Evolutionary conservation across 1,140 invertebrate species (phyloP).

Genomic region (Ooceraea biroi): DNA sequence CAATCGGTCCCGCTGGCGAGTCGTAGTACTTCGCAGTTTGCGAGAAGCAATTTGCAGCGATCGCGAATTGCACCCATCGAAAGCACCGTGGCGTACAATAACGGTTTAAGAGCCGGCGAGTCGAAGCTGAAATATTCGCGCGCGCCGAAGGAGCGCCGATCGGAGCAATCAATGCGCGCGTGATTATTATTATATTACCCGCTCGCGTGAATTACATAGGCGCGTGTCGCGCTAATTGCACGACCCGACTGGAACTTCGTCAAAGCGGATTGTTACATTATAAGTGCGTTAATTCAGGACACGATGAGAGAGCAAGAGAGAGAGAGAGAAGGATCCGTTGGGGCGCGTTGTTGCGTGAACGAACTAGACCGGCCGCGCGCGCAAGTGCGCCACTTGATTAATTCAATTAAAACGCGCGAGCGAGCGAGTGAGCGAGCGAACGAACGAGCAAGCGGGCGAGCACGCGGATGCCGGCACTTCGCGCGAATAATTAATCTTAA

Average conservation of each 20-base stretch:
- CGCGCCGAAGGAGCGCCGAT: background rate
- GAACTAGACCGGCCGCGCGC: constrained; percentile 36
- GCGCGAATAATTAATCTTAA: constrained; percentile 70
- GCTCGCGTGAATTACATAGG: constrained; percentile 34
- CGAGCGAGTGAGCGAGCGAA: background rate
- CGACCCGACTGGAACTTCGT: constrained; percentile 29
- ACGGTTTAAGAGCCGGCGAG: constrained; percentile 26
- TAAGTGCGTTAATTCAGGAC: constrained; percentile 50
- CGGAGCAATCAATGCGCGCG: constrained; percentile 3
- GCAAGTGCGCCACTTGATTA: constrained; percentile 55
- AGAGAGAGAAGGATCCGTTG: background rate
- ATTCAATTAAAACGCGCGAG: constrained; percentile 68
- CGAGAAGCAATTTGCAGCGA: background rate
- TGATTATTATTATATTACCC: too few relatives aligned
- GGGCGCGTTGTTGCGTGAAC: constrained; percentile 7
- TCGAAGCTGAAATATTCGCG: background rate
- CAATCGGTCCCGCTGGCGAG: background rate
- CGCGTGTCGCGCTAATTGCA: constrained; percentile 39
- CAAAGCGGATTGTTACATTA: constrained; percentile 46
- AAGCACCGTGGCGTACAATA: background rate
- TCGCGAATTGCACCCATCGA: background rate
- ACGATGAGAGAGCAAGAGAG: background rate
- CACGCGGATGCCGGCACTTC: constrained; percentile 54
- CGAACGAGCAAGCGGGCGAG: constrained; percentile 3
- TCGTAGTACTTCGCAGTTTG: background rate